Percentiles rank a stretch among this genome's conserved stretches.
These are phyloP conservation scores for Melopsittacus undulatus DNA, from an alignment of 2,797 vertebrate species.

Conservation along the genomic window DNA sequence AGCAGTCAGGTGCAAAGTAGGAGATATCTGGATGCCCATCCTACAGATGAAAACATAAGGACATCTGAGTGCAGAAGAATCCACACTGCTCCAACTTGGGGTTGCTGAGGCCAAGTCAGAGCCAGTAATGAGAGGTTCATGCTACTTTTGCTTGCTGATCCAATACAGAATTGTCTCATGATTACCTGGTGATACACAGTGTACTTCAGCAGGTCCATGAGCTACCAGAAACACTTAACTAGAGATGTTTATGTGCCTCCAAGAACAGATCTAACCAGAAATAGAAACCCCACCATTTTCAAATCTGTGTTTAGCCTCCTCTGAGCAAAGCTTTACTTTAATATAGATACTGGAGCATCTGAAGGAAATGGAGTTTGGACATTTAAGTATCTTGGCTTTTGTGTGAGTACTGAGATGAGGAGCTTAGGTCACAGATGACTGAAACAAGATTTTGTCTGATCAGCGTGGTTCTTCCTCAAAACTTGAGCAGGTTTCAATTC, in stretches of 20 bases:
- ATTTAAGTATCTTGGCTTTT: neutral
- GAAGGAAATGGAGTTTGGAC: neutral
- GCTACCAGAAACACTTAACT: neutral
- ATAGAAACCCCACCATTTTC: neutral
- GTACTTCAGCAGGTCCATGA: neutral
- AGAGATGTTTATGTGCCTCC: neutral
- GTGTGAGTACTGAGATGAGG: neutral
- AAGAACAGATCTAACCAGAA: neutral
- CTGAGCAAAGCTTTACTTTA: neutral
- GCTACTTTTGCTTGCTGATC: neutral
- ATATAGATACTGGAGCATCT: neutral
- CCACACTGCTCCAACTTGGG: neutral
- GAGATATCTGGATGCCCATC: conserved; percentile 84
- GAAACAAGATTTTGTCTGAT: neutral
- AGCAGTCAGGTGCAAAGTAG: conserved; percentile 89
- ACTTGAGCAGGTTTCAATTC: neutral
- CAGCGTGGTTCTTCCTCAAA: neutral
- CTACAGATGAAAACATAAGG: conserved; percentile 65
- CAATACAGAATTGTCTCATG: neutral
- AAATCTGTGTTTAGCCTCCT: neutral
- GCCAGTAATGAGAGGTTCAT: neutral
- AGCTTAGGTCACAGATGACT: neutral
- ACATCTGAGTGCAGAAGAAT: neutral
- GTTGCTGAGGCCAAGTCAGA: neutral
- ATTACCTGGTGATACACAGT: neutral